Evolutionary conservation across 2,888 invertebrate species (phyloP), one percentile per base, ranked within the genome.

Genomic region (Cotesia congregata): DNA sequence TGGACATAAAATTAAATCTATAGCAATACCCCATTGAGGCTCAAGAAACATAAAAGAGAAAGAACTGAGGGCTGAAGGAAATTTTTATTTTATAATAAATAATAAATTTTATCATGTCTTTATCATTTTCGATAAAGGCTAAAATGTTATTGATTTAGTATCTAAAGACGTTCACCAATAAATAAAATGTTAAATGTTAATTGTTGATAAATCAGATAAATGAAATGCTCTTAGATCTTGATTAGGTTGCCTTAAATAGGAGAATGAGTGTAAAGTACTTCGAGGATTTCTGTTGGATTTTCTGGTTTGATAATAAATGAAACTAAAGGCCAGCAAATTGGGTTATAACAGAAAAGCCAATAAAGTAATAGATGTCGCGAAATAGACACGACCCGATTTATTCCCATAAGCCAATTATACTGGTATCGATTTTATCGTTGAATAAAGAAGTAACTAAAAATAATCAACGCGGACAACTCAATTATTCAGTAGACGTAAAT

Each of bases 311-410:
- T 67, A 73, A 73, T 60, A 50, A 67, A 65, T 62, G 69, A 50
- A 60, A 61, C 17, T 41, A 75, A 71, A 79, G 62, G 67, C 70
- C 75, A 74, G n/a, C 67, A 64, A 79, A 77, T 79, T 79, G 71
- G 79, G 79, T 77, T 75, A 72, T 67, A 41, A 38, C 59, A 74
- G 64, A 69, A 70, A 61, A 69, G 60, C 67, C 73, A 73, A 73
- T 73, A 73, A 73, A 73, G 67, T 20, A 72, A 61, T 65, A 70
- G 73, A 73, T 67, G 69, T 72, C 71, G 77, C 38, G 68, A 76
- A 76, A 79, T 77, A 79, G 77, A 79, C 41, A 72, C 67, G 67
- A 73, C 73, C 73, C 59, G 67, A 73, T 73, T 73, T 30, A 65
- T 67, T 59, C 59, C 59, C 39, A 64, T 67, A 73, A 67, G 73